Evolutionary conservation across 2,888 invertebrate species (phyloP), one percentile per base, ranked within the genome.

Genomic region (Galeopsomyia nigrocyanea): DNA sequence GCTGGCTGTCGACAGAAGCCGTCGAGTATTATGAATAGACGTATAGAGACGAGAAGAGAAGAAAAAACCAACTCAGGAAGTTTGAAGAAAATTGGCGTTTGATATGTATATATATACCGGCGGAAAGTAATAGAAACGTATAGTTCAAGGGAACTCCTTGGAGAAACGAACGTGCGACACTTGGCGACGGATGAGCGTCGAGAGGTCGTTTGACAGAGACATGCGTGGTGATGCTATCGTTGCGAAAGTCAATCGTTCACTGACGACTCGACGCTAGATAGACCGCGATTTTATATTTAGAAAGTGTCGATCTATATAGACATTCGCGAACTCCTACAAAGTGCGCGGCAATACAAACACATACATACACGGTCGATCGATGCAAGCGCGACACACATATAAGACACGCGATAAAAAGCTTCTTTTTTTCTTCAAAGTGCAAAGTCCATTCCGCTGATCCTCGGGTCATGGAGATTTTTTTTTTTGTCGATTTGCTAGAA

Each of bases 211-310:
- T 72, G 68, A 56, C 19, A 65, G 63, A 76, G 61, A 74, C 77
- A 78, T 78, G 61, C 68, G 77, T 76, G 19, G 77, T 76, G 19
- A 53, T 53, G 71, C 74, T 46, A 58, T 61, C 50, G 49, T 46
- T 73, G 67, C 75, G 70, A 73, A 65, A 58, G 76, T 71, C 64
- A 53, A 75, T 67, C 46, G 53, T 55, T 68, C 39, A 75, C 78
- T 77, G 71, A 58, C 58, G 71, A 46, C 68, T 67, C 62, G 61
- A 56, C 62, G 19, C 56, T 39, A 51, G 39, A 17, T 21, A 71
- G 68, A 68, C 74, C 74, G 57, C 73, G 74, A 75, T 73, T 66
- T 76, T 78, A 77, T 77, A 77, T 78, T 78, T 77, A 74, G 71
- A 55, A 5, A 26, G n/a, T n/a, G 68, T 13, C 61, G 56, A 49